These are phyloP conservation scores for Chalcis sispes DNA, from an alignment of 2,888 invertebrate species.

Conservation along the genomic window DNA sequence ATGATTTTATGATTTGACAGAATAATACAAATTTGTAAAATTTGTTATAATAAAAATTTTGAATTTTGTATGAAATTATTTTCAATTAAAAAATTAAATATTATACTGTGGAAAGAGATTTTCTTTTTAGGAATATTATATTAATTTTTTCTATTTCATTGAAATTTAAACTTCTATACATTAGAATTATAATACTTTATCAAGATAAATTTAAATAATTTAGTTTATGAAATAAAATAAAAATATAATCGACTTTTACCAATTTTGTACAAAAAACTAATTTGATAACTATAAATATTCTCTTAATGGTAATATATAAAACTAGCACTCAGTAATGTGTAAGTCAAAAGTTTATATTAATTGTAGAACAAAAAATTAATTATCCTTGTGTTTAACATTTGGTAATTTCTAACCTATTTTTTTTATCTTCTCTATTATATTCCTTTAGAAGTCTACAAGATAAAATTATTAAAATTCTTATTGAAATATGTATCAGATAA, in stretches of 20 bases:
- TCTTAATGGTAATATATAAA: neutral
- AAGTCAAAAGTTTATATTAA: neutral
- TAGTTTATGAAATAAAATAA: neutral
- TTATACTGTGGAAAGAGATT: slow-evolving; percentile 93
- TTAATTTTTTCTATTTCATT: slow-evolving; percentile 87
- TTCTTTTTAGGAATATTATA: slow-evolving; percentile 87
- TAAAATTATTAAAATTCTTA: neutral
- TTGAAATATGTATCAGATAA: neutral
- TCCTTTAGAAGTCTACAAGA: slow-evolving; percentile 18
- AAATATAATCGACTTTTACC: neutral
- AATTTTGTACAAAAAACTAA: slow-evolving; percentile 91
- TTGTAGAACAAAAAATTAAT: neutral
- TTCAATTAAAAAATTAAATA: too few species aligned
- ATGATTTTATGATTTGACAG: too few species aligned
- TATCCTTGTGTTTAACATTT: too few species aligned
- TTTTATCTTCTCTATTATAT: slow-evolving; percentile 9
- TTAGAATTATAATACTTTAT: neutral
- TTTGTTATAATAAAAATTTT: too few species aligned
- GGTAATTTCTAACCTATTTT: slow-evolving; percentile 27
- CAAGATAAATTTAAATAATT: neutral
- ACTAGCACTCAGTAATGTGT: slow-evolving; percentile 12
- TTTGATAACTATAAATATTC: slow-evolving; percentile 79
- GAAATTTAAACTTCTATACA: slow-evolving; percentile 92
- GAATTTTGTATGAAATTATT: too few species aligned
- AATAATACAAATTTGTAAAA: too few species aligned